Percentiles rank a stretch among this genome's conserved stretches.
Evolutionary conservation across 2,888 invertebrate genomes (phyloP).

Genomic region (Trachelus iudaicus): DNA sequence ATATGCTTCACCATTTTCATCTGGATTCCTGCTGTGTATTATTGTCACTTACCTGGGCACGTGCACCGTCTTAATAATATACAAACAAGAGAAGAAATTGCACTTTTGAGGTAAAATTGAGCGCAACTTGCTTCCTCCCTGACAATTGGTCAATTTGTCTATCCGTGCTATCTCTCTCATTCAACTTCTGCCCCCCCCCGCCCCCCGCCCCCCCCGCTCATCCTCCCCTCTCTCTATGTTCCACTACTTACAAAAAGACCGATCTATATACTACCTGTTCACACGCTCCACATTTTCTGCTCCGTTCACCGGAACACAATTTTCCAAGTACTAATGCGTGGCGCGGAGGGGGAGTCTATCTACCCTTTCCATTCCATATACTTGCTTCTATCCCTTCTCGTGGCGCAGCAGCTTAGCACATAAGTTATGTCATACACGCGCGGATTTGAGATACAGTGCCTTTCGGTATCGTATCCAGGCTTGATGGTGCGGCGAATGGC

Average conservation of each 20-base stretch:
- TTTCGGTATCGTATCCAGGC: neutral
- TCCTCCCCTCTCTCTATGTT: neutral
- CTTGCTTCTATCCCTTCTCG: neutral
- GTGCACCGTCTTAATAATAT: slow-evolving; percentile 20
- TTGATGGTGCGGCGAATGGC: neutral
- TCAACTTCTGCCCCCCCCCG: neutral
- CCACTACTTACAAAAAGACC: neutral
- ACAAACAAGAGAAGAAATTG: slow-evolving; percentile 1
- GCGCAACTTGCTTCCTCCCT: neutral
- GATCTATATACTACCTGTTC: neutral
- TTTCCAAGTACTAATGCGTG: neutral
- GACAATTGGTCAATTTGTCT: neutral
- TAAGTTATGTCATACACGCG: neutral
- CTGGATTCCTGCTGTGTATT: neutral
- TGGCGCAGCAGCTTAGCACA: neutral
- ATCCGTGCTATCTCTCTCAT: neutral
- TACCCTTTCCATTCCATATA: neutral
- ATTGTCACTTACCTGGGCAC: slow-evolving; percentile 8
- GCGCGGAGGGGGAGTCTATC: too few species aligned
- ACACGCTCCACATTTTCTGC: neutral
- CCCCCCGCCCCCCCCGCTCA: too few species aligned
- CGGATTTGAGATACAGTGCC: neutral
- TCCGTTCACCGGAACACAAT: slow-evolving; percentile 2
- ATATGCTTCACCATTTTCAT: neutral
- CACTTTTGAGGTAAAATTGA: neutral